phyloP scores from a whole-genome alignment of 2,888 invertebrate species.

The Proisotoma minuta region DNA sequence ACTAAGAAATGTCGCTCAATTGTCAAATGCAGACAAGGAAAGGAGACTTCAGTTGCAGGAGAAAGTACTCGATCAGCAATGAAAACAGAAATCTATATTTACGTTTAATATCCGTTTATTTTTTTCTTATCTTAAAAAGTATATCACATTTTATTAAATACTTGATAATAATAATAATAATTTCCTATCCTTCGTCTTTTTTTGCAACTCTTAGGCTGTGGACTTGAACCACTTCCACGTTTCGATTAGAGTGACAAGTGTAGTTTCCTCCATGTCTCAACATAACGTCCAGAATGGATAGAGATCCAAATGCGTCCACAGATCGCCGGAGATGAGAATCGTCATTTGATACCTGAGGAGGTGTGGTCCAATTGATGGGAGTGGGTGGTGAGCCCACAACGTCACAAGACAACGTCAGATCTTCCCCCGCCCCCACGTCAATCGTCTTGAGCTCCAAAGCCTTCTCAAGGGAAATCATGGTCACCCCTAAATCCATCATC shows the following conservation, averaged over 20 bases:
- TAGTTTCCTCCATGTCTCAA: conserved; percentile 71
- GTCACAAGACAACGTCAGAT: conserved; percentile 71
- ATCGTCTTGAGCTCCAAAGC: conserved; percentile 65
- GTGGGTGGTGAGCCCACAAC: conserved; percentile 66
- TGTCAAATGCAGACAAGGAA: too few species aligned
- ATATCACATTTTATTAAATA: too few species aligned
- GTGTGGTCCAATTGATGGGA: conserved; percentile 61
- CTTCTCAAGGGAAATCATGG: conserved; percentile 67
- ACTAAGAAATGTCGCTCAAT: too few species aligned
- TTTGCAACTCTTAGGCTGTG: conserved; percentile 69
- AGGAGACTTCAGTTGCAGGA: too few species aligned
- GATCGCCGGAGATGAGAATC: conserved; percentile 50
- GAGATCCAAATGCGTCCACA: conserved; percentile 67
- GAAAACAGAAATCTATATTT: too few species aligned
- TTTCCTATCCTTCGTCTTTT: too few species aligned
- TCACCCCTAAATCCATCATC: conserved; percentile 64
- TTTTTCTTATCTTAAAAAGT: too few species aligned
- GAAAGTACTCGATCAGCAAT: too few species aligned
- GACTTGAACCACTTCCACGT: conserved; percentile 67
- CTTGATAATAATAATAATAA: too few species aligned
- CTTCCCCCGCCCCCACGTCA: conserved; percentile 67
- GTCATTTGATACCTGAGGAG: conserved; percentile 15
- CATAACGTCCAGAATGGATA: conserved; percentile 67
- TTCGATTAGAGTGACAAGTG: conserved; percentile 68
- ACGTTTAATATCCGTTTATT: too few species aligned